A percentile compares a stretch with the other conserved stretches of the same genome.
These are phyloP conservation scores for Phalera bucephala DNA, from an alignment of 2,888 invertebrate genomes.

Conservation along the genomic window DNA sequence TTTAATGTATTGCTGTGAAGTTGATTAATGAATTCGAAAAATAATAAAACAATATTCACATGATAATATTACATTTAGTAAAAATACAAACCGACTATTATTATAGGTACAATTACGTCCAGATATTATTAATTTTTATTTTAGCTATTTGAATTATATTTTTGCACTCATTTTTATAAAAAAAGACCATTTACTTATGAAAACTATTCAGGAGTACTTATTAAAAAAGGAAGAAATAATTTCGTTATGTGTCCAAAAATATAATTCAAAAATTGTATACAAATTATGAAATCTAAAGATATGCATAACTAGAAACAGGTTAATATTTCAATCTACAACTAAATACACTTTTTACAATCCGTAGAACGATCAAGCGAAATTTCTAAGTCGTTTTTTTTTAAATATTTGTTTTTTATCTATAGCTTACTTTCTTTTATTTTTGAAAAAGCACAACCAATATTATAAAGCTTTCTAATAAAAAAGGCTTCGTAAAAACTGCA, in stretches of 20 bases:
- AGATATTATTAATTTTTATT: slow-evolving; percentile 44
- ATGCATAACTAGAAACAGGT: slow-evolving; percentile 80
- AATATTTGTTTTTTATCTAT: slow-evolving; percentile 62
- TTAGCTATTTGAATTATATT: slow-evolving; percentile 43
- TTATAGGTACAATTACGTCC: slow-evolving; percentile 52
- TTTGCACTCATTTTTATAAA: slow-evolving; percentile 29
- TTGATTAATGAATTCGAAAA: slow-evolving; percentile 29
- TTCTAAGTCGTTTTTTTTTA: slow-evolving; percentile 69
- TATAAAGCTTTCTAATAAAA: too few species aligned
- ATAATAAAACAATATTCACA: slow-evolving; percentile 54
- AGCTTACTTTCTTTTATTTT: slow-evolving; percentile 45
- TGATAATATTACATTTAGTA: slow-evolving; percentile 35
- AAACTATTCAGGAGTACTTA: neutral
- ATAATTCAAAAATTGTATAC: slow-evolving; percentile 34
- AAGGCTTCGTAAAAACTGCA: too few species aligned
- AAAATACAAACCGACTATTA: slow-evolving; percentile 55
- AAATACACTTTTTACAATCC: slow-evolving; percentile 81
- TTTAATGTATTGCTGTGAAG: too few species aligned
- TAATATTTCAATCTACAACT: slow-evolving; percentile 77
- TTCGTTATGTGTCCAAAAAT: slow-evolving; percentile 30
- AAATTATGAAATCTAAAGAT: slow-evolving; percentile 76
- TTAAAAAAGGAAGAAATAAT: neutral
- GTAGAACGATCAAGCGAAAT: slow-evolving; percentile 72
- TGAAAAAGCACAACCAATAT: slow-evolving; percentile 45
- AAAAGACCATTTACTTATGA: neutral